Percentiles rank a stretch among this genome's conserved stretches.
These are phyloP conservation scores for Agonopterix arenella DNA, from an alignment of 2,888 invertebrate species.

Conservation along the genomic window DNA sequence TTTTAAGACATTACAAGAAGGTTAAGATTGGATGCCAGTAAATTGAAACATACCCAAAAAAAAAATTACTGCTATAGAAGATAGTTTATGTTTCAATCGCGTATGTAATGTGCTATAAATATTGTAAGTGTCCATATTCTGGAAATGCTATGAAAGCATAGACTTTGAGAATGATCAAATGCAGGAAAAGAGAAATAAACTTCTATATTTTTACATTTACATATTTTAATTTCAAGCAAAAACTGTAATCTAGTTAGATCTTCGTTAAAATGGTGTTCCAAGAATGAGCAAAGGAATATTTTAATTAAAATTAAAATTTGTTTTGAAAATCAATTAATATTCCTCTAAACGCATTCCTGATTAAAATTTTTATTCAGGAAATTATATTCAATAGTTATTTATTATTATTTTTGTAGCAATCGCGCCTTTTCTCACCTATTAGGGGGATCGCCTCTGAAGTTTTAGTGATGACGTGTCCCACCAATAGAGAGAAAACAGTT, in stretches of 20 bases:
- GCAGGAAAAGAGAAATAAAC: constrained; percentile 45
- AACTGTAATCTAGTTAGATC: constrained; percentile 52
- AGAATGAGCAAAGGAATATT: constrained; percentile 62
- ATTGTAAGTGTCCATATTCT: constrained; percentile 48
- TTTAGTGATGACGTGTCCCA: constrained; percentile 99
- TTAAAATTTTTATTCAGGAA: constrained; percentile 30
- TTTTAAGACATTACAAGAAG: constrained; percentile 71
- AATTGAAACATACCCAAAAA: constrained; percentile 24
- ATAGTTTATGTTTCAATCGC: constrained; percentile 36
- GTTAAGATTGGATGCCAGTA: constrained; percentile 28
- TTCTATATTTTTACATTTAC: constrained; percentile 39
- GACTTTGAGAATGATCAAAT: constrained; percentile 43
- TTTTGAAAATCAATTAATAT: constrained; percentile 18
- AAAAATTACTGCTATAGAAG: constrained; percentile 24
- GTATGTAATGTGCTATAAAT: constrained; percentile 53
- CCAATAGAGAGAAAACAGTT: constrained; percentile 99
- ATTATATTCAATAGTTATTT: constrained; percentile 18
- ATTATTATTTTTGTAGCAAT: constrained; percentile 25
- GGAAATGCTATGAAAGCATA: constrained; percentile 20
- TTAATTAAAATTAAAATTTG: constrained; percentile 14
- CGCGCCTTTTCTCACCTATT: constrained; percentile 86
- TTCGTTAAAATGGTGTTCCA: constrained; percentile 46
- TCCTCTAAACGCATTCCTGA: constrained; percentile 47
- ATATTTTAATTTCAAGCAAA: constrained; percentile 53
- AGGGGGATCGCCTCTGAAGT: constrained; percentile 99